These are phyloP conservation scores for Dreissena rostriformis DNA, from an alignment of 1,140 invertebrate genomes.

Conservation along the genomic window DNA sequence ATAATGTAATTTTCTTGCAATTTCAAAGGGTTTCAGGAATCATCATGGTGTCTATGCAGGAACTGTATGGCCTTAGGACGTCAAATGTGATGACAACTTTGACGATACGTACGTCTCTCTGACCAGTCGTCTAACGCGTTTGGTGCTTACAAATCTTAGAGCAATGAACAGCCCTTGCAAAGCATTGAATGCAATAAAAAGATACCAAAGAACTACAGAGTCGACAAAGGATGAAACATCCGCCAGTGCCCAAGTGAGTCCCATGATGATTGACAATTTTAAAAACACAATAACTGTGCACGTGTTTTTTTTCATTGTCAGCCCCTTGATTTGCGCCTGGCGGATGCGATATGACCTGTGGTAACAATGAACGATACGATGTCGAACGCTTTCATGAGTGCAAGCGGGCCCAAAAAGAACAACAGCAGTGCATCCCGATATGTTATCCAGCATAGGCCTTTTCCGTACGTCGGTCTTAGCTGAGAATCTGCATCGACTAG, in stretches of 20 bases:
- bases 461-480: constrained; percentile 66
- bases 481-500: background rate
- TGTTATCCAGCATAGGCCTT: constrained; percentile 81
- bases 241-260: constrained; percentile 77
- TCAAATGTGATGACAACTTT: too few relatives aligned
- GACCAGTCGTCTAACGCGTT: constrained; percentile 40
- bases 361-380: constrained; percentile 72
- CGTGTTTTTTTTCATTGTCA: constrained; percentile 36
- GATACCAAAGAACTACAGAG: constrained; percentile 57
- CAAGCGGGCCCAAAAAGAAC: constrained; percentile 76
- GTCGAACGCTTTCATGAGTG: constrained; percentile 74
- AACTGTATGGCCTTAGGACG: too few relatives aligned
- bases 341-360: constrained; percentile 81
- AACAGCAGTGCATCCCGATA: constrained; percentile 66
- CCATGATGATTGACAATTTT: constrained; percentile 80
- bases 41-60: too few relatives aligned
- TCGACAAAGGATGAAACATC: constrained; percentile 66
- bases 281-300: constrained; percentile 82
- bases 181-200: constrained; percentile 68
- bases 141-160: constrained; percentile 59
- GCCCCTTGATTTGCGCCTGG: constrained; percentile 34
- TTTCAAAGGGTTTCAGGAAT: too few relatives aligned
- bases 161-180: constrained; percentile 66
- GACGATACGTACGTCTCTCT: background rate
- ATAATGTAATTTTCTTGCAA: too few relatives aligned